phyloP scores from a whole-genome alignment of 2,888 invertebrate genomes.

The Dolichomitus sp. region DNA sequence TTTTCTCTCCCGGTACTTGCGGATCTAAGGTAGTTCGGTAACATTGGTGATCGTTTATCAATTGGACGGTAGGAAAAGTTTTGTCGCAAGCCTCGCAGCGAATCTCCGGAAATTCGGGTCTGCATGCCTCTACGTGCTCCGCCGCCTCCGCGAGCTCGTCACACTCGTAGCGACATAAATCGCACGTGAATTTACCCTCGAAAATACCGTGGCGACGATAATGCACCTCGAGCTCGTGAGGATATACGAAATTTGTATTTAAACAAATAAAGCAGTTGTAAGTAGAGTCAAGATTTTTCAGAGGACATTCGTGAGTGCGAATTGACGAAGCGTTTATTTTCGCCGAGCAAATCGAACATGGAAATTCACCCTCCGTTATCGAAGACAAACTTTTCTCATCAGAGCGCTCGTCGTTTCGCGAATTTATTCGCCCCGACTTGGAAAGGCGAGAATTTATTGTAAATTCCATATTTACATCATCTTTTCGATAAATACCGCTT shows the following conservation, averaged over 20 bases:
- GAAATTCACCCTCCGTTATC: conserved; percentile 11
- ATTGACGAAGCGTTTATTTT: conserved; percentile 9
- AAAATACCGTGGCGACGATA: conserved; percentile 35
- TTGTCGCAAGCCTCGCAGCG: conserved; percentile 15
- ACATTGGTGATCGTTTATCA: conserved; percentile 21
- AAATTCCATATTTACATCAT: conserved; percentile 21
- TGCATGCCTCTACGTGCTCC: conserved; percentile 39
- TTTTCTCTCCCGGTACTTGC: not conserved
- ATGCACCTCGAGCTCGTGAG: conserved; percentile 48
- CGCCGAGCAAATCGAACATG: conserved; percentile 1
- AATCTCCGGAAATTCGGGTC: conserved; percentile 40
- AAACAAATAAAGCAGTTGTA: conserved; percentile 37
- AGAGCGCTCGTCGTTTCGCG: not conserved
- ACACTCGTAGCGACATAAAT: conserved; percentile 36
- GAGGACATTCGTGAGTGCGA: conserved; percentile 3
- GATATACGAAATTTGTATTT: conserved; percentile 37
- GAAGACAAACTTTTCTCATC: not conserved
- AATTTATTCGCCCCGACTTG: not conserved
- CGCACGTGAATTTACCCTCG: conserved; percentile 33
- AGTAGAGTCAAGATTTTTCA: not conserved
- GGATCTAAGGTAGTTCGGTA: not conserved
- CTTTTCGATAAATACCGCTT: conserved; percentile 66
- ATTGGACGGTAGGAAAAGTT: conserved; percentile 2
- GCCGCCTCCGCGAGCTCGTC: conserved; percentile 10
- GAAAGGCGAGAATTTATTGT: not conserved